Evolutionary conservation across 1,140 invertebrate species (phyloP).

Genomic region (Scaptodrosophila lebanonensis): DNA sequence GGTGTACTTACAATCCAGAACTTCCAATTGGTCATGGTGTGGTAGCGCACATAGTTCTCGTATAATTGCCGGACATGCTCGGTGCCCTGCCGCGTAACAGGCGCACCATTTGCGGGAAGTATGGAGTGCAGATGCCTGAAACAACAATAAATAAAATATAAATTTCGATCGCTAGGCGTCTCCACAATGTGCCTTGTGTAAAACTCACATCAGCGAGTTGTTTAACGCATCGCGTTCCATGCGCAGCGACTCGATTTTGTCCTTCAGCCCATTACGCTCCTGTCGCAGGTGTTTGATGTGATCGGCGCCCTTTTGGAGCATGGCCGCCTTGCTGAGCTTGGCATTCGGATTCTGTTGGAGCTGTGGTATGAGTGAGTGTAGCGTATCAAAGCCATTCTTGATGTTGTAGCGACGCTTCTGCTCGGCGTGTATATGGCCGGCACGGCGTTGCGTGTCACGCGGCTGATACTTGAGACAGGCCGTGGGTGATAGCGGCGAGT

Average conservation of each 20-base stretch:
- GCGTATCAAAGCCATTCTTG: conserved; percentile 97
- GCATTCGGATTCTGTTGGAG: conserved; percentile 92
- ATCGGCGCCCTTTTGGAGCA: conserved; percentile 97
- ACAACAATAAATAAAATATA: background rate
- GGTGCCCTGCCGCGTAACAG: conserved; percentile 91
- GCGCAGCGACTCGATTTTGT: conserved; percentile 91
- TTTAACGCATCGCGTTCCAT: conserved; percentile 94
- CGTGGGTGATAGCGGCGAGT: conserved; percentile 77
- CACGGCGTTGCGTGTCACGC: conserved; percentile 80
- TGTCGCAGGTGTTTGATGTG: conserved; percentile 93
- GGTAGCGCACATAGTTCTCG: conserved; percentile 90
- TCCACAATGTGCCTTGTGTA: too few relatives aligned
- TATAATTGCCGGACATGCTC: conserved; percentile 97
- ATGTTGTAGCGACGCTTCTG: conserved; percentile 98
- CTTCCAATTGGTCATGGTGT: conserved; percentile 96
- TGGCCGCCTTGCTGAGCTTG: conserved; percentile 96
- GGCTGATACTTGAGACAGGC: conserved; percentile 72
- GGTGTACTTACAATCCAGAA: conserved; percentile 92
- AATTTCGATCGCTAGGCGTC: conserved; percentile 79
- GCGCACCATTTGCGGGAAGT: conserved; percentile 96
- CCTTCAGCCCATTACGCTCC: conserved; percentile 91
- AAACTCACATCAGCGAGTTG: conserved; percentile 86
- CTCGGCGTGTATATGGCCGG: conserved; percentile 96
- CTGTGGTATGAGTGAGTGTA: conserved; percentile 95
- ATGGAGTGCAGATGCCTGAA: conserved; percentile 92